These are phyloP conservation scores for Dipodomys spectabilis DNA, from an alignment of 2,113 vertebrate species.

Conservation along the genomic window DNA sequence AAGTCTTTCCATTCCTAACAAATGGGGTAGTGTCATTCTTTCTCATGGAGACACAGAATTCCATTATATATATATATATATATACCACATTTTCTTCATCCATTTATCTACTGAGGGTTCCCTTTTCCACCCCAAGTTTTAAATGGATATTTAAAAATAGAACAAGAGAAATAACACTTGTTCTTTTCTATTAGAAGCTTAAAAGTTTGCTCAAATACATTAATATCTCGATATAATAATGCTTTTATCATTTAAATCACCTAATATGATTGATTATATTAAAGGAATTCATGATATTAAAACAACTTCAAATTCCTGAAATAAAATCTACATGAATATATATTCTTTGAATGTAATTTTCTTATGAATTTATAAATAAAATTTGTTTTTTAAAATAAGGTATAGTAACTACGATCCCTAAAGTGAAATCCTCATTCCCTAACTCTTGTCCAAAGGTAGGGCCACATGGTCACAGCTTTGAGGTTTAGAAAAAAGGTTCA, in stretches of 20 bases:
- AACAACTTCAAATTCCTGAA: conserved; percentile 24
- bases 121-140: neutral
- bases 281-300: conserved; percentile 46
- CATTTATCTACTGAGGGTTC: no score
- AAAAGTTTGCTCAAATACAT: conserved; percentile 27
- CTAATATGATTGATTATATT: conserved; percentile 35
- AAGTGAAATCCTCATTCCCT: neutral
- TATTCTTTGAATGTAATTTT: conserved; percentile 46
- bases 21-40: no score
- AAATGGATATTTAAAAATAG: conserved; percentile 33
- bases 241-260: conserved; percentile 54
- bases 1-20: no score
- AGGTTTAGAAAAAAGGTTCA: neutral
- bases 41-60: no score
- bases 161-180: conserved; percentile 13
- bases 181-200: conserved; percentile 29
- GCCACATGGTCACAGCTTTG: neutral
- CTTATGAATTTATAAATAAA: conserved; percentile 67
- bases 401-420: rapidly evolving
- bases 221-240: conserved; percentile 47
- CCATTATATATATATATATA: no score
- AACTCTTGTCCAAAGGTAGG: neutral
- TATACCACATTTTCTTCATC: no score
- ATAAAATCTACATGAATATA: conserved; percentile 36
- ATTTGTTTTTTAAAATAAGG: neutral